These are phyloP conservation scores for Conopomorpha cramerella DNA, from an alignment of 1,140 invertebrate species.

Conservation along the genomic window DNA sequence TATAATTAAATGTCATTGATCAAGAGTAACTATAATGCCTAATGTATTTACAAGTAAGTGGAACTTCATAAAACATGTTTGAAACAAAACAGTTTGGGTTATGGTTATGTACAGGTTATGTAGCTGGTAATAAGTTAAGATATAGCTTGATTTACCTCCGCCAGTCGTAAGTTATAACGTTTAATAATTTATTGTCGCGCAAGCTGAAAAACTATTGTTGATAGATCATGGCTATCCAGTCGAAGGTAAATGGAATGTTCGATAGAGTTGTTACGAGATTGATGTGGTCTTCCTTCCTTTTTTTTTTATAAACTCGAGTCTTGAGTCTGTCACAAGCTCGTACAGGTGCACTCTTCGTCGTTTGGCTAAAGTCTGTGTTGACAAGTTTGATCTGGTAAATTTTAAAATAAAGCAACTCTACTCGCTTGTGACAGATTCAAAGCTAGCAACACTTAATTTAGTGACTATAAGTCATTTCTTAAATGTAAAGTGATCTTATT, in stretches of 20 bases:
- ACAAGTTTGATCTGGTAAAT: too few species aligned
- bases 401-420: too few species aligned
- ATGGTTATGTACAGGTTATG: slow-evolving; percentile 58
- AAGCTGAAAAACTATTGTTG: slow-evolving; percentile 49
- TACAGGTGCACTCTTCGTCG: not conserved
- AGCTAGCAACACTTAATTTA: too few species aligned
- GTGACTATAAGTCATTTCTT: too few species aligned
- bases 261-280: too few species aligned
- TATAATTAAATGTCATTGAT: slow-evolving; percentile 39
- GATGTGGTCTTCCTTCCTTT: too few species aligned
- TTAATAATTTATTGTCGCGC: slow-evolving; percentile 59
- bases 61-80: slow-evolving; percentile 47
- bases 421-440: too few species aligned
- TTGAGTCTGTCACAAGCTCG: too few species aligned
- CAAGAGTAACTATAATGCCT: slow-evolving; percentile 48
- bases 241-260: too few species aligned
- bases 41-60: slow-evolving; percentile 62
- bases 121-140: slow-evolving; percentile 60
- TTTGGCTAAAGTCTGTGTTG: not conserved
- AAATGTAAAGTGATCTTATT: too few species aligned
- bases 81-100: slow-evolving; percentile 53
- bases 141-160: slow-evolving; percentile 62
- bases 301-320: too few species aligned
- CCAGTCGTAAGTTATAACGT: slow-evolving; percentile 59
- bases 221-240: slow-evolving; percentile 60